Base-by-base conservation (phyloP, 1,140 invertebrate genomes). In the Caerostris darwini region DNA sequence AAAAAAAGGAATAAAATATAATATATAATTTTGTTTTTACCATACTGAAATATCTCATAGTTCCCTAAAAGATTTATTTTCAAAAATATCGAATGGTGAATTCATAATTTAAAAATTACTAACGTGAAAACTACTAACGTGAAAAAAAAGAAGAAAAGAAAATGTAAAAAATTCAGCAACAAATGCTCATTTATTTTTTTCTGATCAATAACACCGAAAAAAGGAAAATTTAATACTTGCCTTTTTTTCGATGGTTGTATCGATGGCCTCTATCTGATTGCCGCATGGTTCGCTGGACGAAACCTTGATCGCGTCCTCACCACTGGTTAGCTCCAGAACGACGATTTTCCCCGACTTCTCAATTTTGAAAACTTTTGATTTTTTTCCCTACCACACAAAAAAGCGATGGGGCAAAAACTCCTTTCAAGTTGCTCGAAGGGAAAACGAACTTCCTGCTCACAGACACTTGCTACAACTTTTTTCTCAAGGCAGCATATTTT, bases 211-310 rank as follows among this genome's bases (percentile, higher is more conserved):
- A 10, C 71, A 77, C 10, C 53, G 71, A 12, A 56, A n/a, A 57
- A 17, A 56, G 19, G 71, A 53, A 53, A 77, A 77, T 14, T 12
- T 12, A n/a, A 56, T 58, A 77, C 92, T 89, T 14, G 87, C 92
- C 92, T 94, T 94, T 89, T 94, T 94, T 94, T 94, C 92, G 83
- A 94, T 94, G 56, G 85, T 94, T 17, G 92, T 81, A 94, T 94
- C 71, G 54, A 94, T 94, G 82, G 77, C 83, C 82, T 94, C 92
- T 67, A 94, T 94, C 56, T 81, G 83, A 82, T 59, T 94, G 56
- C 57, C 85, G 54, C 92, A 94, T 94, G 92, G 53, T 94, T 94
- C 85, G 56, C 56, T 94, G 10, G 92, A 94, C 2, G 92, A 94
- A n/a, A 94, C 83, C 64, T 94, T 94, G 56, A 94, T 67, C 19